Conservation (phyloP, 2,113 vertebrate genomes). For the Ptychochromis oligacanthus region DNA sequence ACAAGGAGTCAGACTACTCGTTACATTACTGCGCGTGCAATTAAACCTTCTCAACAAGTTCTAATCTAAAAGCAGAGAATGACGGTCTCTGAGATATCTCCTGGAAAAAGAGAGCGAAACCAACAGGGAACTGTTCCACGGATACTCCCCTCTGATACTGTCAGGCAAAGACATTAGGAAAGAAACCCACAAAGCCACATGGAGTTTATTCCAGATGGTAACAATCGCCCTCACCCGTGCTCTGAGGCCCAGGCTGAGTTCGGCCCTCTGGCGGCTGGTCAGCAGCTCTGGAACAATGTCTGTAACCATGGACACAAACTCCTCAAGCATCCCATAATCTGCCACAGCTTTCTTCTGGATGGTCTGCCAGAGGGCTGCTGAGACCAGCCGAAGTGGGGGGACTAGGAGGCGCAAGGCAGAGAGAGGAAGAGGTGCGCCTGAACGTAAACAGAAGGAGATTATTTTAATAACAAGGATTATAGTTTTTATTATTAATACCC, state of each 20-base stretch:
- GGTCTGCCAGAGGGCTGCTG: conserved; percentile 76
- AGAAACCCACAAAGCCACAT: neutral
- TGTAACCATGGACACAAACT: conserved; percentile 76
- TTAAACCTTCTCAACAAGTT: too few relatives aligned
- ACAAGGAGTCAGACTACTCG: too few relatives aligned
- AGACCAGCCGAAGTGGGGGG: conserved; percentile 63
- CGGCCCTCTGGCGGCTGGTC: conserved; percentile 66
- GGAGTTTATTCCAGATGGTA: neutral
- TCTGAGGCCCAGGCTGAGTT: conserved; percentile 79
- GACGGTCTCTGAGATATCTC: too few relatives aligned
- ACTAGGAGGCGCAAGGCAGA: conserved; percentile 59
- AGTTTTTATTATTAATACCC: neutral
- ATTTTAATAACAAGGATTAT: neutral
- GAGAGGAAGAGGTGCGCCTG: conserved; percentile 48
- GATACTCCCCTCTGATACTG: too few relatives aligned
- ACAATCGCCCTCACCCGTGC: conserved; percentile 71
- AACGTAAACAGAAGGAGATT: neutral
- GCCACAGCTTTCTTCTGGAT: conserved; percentile 59
- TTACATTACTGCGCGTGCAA: too few relatives aligned
- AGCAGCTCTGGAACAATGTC: conserved; percentile 75
- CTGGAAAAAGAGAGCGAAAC: too few relatives aligned
- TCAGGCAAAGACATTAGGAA: too few relatives aligned
- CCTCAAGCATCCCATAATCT: conserved; percentile 76
- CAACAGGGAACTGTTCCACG: too few relatives aligned
- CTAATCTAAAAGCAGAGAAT: too few relatives aligned